Evolutionary conservation across 2,888 invertebrate species (phyloP).

Genomic region (Oxytorus armatus): DNA sequence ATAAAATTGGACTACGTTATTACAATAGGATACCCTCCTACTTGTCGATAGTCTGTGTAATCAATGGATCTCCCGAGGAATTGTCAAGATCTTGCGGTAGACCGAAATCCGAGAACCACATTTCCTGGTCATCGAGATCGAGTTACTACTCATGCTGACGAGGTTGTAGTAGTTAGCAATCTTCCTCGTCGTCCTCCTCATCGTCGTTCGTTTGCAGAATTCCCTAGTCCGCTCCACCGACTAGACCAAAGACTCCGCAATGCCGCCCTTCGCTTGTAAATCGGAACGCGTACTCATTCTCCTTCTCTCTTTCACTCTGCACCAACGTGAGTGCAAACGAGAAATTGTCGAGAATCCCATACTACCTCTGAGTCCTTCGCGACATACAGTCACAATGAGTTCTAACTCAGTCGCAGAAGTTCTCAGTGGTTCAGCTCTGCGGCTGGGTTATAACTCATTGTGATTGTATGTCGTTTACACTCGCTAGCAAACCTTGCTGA

Average conservation of each 20-base stretch:
- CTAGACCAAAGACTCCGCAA: constrained; percentile 26
- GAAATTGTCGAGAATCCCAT: constrained; percentile 53
- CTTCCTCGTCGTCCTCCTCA: constrained; percentile 17
- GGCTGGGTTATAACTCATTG: too few species aligned
- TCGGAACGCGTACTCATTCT: constrained; percentile 31
- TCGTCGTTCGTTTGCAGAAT: constrained; percentile 35
- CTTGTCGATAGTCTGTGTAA: neutral
- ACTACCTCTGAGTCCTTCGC: constrained; percentile 22
- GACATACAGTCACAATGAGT: constrained; percentile 55
- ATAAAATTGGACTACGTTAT: neutral
- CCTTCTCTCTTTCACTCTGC: neutral
- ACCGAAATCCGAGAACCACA: constrained; percentile 12
- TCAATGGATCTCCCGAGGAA: constrained; percentile 13
- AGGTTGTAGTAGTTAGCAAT: constrained; percentile 58
- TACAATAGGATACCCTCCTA: neutral
- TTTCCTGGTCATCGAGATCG: constrained; percentile 51
- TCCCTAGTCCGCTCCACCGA: constrained; percentile 12
- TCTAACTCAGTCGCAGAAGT: constrained; percentile 19
- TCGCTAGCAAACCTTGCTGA: constrained; percentile 27
- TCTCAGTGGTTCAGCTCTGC: constrained; percentile 15
- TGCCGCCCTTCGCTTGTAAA: constrained; percentile 64
- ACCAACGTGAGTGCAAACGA: constrained; percentile 4
- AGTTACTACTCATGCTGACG: constrained; percentile 56
- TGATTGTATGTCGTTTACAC: too few species aligned
- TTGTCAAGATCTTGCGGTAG: constrained; percentile 39